A percentile compares a stretch with the other conserved stretches of the same genome.
Conservation (phyloP, 2,113 vertebrate genomes). For the Burhinus oedicnemus region DNA sequence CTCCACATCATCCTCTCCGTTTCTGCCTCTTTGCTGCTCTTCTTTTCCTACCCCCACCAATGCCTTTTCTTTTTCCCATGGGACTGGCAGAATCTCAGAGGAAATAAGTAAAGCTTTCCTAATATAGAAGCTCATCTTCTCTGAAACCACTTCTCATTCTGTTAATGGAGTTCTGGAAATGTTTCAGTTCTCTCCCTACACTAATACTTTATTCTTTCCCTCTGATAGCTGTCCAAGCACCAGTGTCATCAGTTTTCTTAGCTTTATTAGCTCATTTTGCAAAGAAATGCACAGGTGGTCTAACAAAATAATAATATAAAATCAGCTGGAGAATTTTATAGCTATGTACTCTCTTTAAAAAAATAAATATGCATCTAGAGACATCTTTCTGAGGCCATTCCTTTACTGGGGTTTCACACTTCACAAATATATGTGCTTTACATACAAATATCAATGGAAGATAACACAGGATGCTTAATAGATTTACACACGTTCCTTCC, state of each 20-base stretch:
- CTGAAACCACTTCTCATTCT: conserved; percentile 64
- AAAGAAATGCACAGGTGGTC: conserved; percentile 43
- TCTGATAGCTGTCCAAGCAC: conserved; percentile 63
- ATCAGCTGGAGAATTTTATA: conserved; percentile 26
- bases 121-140: conserved; percentile 70
- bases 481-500: background rate
- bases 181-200: conserved; percentile 66
- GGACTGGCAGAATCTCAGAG: conserved; percentile 62
- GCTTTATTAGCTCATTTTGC: conserved; percentile 58
- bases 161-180: conserved; percentile 73
- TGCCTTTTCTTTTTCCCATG: conserved; percentile 54
- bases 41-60: background rate
- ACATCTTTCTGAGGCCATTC: conserved; percentile 6
- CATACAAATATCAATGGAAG: background rate
- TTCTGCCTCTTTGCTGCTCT: background rate
- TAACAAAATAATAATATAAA: conserved; percentile 50
- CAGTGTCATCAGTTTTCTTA: conserved; percentile 55
- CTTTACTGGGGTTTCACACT: background rate
- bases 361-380: conserved; percentile 21
- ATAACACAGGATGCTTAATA: background rate
- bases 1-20: background rate
- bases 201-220: conserved; percentile 59
- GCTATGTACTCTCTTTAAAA: background rate
- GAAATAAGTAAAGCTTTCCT: conserved; percentile 73
- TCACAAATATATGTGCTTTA: background rate